Evolutionary conservation across 2,888 invertebrate genomes (phyloP).

Genomic region (Choristoneura rosaceana): DNA sequence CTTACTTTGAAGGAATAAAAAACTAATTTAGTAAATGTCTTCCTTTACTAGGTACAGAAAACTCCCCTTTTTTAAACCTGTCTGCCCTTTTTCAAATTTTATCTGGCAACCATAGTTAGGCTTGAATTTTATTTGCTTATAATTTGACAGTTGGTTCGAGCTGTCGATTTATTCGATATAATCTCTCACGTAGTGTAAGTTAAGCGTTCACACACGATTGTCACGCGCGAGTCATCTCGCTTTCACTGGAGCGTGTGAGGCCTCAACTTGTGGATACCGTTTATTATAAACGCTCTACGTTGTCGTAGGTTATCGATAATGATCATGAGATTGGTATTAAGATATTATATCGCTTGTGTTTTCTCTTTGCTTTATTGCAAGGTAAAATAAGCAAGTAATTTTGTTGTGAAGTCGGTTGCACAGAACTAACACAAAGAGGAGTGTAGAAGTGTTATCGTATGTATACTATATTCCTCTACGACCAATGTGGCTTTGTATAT

Average conservation of each 20-base stretch:
- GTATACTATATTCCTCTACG: too few relatives aligned
- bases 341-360: constrained; percentile 38
- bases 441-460: too few relatives aligned
- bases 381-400: constrained; percentile 16
- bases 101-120: constrained; percentile 17
- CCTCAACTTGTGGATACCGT: constrained; percentile 44
- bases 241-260: constrained; percentile 66
- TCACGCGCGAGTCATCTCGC: constrained; percentile 62
- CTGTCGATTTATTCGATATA: constrained; percentile 64
- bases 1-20: too few relatives aligned
- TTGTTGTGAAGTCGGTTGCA: constrained; percentile 8
- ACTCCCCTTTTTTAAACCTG: too few relatives aligned
- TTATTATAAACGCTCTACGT: constrained; percentile 56
- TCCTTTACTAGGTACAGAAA: too few relatives aligned
- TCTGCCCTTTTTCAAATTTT: too few relatives aligned
- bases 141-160: constrained; percentile 51
- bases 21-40: too few relatives aligned
- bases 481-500: too few relatives aligned
- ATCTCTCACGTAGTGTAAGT: constrained; percentile 70
- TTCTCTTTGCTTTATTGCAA: constrained; percentile 39
- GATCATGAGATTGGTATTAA: constrained; percentile 45
- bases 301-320: constrained; percentile 66
- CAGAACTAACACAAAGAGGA: too few relatives aligned
- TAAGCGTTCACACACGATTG: constrained; percentile 65
- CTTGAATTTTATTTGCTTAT: constrained; percentile 54